These are phyloP conservation scores for Enteromius paludinosus DNA, from an alignment of 2,797 vertebrate genomes.

Conservation along the genomic window DNA sequence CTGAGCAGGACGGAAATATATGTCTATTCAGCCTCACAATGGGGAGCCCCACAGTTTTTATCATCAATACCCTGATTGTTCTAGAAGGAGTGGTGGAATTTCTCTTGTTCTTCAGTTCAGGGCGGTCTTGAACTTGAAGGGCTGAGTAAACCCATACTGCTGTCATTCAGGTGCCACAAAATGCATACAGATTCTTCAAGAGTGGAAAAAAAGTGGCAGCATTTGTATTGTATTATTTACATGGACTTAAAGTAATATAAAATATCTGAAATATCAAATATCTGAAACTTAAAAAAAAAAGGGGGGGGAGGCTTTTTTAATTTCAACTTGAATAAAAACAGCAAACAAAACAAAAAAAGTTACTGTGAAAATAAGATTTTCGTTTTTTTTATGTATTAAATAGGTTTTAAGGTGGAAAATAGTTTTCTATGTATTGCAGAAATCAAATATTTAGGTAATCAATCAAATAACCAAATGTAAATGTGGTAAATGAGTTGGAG, in stretches of 20 bases:
- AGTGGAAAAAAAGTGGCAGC: not conserved
- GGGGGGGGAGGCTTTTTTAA: not conserved
- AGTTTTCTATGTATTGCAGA: not conserved
- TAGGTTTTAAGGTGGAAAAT: not conserved
- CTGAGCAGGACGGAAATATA: slow-evolving; percentile 3
- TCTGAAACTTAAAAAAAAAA: not conserved
- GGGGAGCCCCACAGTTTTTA: slow-evolving; percentile 24
- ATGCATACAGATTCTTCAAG: slow-evolving; percentile 2
- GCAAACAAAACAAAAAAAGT: too few relatives aligned
- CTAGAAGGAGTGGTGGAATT: slow-evolving; percentile 53
- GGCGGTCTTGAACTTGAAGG: slow-evolving; percentile 5
- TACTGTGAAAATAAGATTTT: not conserved
- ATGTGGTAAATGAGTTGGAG: not conserved
- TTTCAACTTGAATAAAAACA: not conserved
- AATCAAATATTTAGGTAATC: not conserved
- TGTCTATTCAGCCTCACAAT: slow-evolving; percentile 28
- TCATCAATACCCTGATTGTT: slow-evolving; percentile 66
- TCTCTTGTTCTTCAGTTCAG: slow-evolving; percentile 44
- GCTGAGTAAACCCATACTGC: slow-evolving; percentile 3
- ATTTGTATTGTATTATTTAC: not conserved
- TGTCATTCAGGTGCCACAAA: slow-evolving; percentile 18
- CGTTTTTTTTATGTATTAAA: not conserved
- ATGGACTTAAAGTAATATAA: not conserved
- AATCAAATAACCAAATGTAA: not conserved
- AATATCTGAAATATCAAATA: not conserved